A percentile compares a stretch with the other conserved stretches of the same genome.
phyloP scores from a whole-genome alignment of 2,113 vertebrate species.

The Pseudolaguvia tuberculata region DNA sequence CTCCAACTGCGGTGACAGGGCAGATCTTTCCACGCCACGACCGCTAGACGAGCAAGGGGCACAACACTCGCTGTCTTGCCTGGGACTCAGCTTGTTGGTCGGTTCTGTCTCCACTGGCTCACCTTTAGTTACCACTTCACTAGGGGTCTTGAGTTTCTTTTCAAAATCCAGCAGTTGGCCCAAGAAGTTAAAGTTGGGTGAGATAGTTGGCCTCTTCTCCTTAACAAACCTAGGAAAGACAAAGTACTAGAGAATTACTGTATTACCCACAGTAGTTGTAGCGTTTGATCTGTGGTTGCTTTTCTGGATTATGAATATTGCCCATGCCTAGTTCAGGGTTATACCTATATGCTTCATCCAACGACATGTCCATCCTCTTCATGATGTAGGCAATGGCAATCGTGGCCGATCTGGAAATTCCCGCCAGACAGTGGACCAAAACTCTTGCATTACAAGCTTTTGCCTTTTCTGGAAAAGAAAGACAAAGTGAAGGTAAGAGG shows the following conservation, averaged over 20 bases:
- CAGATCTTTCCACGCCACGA: background rate
- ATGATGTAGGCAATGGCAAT: constrained; percentile 80
- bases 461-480: constrained; percentile 78
- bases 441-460: constrained; percentile 80
- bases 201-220: constrained; percentile 75
- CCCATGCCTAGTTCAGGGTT: background rate
- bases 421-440: constrained; percentile 76
- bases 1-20: constrained; percentile 32
- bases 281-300: constrained; percentile 15
- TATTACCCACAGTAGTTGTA: background rate
- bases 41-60: background rate
- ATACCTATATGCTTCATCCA: constrained; percentile 79
- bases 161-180: constrained; percentile 89
- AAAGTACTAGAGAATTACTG: background rate
- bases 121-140: constrained; percentile 39
- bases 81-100: background rate
- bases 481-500: background rate
- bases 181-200: constrained; percentile 79
- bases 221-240: constrained; percentile 72
- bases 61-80: background rate
- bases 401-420: constrained; percentile 74
- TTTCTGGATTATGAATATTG: background rate
- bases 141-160: constrained; percentile 81
- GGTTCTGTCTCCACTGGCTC: constrained; percentile 41
- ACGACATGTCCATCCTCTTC: constrained; percentile 73